Conservation (phyloP, 2,888 invertebrate genomes). For the Chymomyza caudatula region DNA sequence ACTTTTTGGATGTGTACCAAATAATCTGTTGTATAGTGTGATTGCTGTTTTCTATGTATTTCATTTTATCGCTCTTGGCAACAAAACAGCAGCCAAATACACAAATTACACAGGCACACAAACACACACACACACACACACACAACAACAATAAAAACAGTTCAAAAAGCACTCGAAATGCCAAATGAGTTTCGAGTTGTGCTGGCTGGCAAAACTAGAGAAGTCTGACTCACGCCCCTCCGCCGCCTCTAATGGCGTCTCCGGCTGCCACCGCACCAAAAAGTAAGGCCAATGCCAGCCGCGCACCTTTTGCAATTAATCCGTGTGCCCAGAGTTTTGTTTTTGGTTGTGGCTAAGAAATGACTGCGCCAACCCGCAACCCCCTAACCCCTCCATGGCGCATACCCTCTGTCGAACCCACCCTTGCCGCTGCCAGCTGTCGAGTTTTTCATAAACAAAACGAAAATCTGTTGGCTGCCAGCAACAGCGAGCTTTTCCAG, state of each 20-base stretch:
- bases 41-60: constrained; percentile 57
- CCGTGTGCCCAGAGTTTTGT: constrained; percentile 25
- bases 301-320: constrained; percentile 70
- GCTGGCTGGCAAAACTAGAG: constrained; percentile 16
- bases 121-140: too few relatives aligned
- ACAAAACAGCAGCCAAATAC: constrained; percentile 24
- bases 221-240: neutral
- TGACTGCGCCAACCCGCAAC: constrained; percentile 14
- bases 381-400: neutral
- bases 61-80: constrained; percentile 70
- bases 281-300: constrained; percentile 28
- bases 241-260: constrained; percentile 54
- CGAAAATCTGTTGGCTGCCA: constrained; percentile 68
- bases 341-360: constrained; percentile 46
- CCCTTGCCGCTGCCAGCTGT: constrained; percentile 2
- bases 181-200: constrained; percentile 54
- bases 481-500: constrained; percentile 53
- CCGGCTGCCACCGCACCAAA: constrained; percentile 50
- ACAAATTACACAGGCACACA: constrained; percentile 25
- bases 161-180: constrained; percentile 71
- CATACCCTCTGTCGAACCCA: neutral
- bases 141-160: constrained; percentile 66
- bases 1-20: constrained; percentile 68
- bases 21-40: constrained; percentile 29
- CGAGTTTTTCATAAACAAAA: constrained; percentile 67